Base-by-base conservation (phyloP, 1,140 invertebrate species). In the Arctopsyche grandis region DNA sequence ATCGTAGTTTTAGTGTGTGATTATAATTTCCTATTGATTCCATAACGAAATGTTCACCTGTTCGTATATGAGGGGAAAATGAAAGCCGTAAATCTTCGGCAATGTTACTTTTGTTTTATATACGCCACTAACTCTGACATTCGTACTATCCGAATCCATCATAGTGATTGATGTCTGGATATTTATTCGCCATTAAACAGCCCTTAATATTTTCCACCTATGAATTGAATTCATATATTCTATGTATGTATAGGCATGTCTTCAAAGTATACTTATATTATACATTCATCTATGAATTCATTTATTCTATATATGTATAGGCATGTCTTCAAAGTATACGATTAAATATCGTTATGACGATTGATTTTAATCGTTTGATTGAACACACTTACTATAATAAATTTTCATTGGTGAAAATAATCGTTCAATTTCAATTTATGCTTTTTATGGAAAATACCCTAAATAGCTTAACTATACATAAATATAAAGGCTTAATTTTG, bases 131-230 rank as follows among this genome's bases (percentile, higher is more conserved):
- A 29, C 21, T 29, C 63, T 26, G 63, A 66, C 63, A 66, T 66
- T 22, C n/a, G 21, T 21, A 66, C 63, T 66, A 66, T 52, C 71
- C 71, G 24, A 52, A 74, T 74, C 71, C 71, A 74, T 74, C 71
- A 74, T 74, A 22, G 14, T 74, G 71, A 74, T 74, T 74, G 71
- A 74, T 74, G 16, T 74, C 43, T 46, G 71, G 9, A 21, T 56
- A 74, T 74, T 74, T 74, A 29, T 56, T 48, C 22, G 22, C 71
- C n/a, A 74, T 74, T 71, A 43, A 48, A 74, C 71, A 48, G 22
- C 19, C 12, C 44, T 48, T 16, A 24, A 71, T 71, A 71, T 71
- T 46, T 71, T 71, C 63, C 63, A 66, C 63, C 63, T 66, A 26
- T 26, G 63, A 66, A 26, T 66, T 9, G 21, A 60, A 60, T 19